A percentile compares a stretch with the other conserved stretches of the same genome.
Evolutionary conservation across 1,140 invertebrate species (phyloP).

Genomic region (Drosophila gunungcola): DNA sequence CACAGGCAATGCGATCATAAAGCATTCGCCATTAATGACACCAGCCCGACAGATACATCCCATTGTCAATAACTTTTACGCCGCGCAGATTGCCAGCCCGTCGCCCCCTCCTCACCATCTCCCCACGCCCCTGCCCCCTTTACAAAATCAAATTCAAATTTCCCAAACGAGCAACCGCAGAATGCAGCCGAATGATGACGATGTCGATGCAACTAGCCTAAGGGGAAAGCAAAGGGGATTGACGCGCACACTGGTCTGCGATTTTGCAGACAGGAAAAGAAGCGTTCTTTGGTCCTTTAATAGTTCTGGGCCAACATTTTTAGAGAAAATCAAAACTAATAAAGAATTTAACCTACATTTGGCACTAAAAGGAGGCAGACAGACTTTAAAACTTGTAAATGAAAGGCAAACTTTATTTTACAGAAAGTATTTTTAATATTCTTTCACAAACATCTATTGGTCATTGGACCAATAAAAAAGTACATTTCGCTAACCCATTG

Average conservation of each 20-base stretch:
- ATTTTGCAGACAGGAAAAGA: no score
- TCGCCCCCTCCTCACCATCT: not conserved
- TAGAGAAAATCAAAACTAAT: no score
- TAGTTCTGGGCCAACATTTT: no score
- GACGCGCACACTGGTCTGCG: constrained; percentile 5
- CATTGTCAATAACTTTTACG: constrained; percentile 84
- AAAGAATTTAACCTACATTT: no score
- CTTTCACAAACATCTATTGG: no score
- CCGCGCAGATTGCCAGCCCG: constrained; percentile 69
- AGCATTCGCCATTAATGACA: constrained; percentile 84
- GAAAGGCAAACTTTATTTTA: no score
- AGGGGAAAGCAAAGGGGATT: not conserved
- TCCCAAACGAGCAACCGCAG: constrained; percentile 66
- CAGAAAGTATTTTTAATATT: no score
- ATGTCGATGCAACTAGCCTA: constrained; percentile 46
- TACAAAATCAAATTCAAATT: constrained; percentile 82
- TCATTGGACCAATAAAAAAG: no score
- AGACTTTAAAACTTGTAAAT: no score
- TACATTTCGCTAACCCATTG: no score
- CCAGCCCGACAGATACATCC: constrained; percentile 83
- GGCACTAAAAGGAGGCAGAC: no score
- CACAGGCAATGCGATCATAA: constrained; percentile 83
- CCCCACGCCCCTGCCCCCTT: constrained; percentile 13
- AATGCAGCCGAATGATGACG: constrained; percentile 55
- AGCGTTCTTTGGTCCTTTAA: not conserved